Base-by-base conservation (phyloP, 2,797 vertebrate species). In the Poeciliopsis infans region DNA sequence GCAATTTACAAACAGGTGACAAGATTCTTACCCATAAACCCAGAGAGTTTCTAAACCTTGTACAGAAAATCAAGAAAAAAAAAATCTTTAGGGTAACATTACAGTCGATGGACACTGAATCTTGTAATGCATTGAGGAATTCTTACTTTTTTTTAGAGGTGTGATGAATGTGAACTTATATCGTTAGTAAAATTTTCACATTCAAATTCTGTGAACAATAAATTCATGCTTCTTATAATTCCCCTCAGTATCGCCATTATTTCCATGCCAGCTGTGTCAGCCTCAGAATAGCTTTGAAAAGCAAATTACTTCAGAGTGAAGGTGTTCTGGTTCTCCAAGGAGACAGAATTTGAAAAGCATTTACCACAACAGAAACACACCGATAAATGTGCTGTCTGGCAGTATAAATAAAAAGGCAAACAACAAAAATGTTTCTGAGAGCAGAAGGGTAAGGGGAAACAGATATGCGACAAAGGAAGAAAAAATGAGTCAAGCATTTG, bases 361-460 rank as follows among this genome's bases (percentile, higher is more conserved):
- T 28, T 18, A 39, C 23, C 15, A 45, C 0, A 8, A 31, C 18
- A 36, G 74, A 70, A 49, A 59, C 57, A 59, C 59, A 66, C 76
- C 76, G 76, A 85, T 81, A 57, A 89, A 87, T 84, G 83, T 77
- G 41, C 55, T 69, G 28, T 80, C 33, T 66, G 49, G 45, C 8
- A 78, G 77, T 10, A 79, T 75, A 57, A 83, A 82, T 77, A 73
- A 68, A 36, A 79, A 84, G 47, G 53, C 53, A 66, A 11, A 76
- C 23, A 45, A 31, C 46, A 74, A 55, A 78, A 75, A 71, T 7
- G 68, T 66, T 23, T 75, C n/a, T 33, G 57, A 64, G 73, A 64
- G 39, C 18, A 64, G 53, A n/a, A 66, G 45, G 15, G 6, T 72
- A 18, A 73, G 28, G 39, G 31, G 2, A 82, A 74, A 7, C 5